Percentiles rank a stretch among this genome's conserved stretches.
Conservation (phyloP, 2,888 invertebrate species). For the Tipula confusa region DNA sequence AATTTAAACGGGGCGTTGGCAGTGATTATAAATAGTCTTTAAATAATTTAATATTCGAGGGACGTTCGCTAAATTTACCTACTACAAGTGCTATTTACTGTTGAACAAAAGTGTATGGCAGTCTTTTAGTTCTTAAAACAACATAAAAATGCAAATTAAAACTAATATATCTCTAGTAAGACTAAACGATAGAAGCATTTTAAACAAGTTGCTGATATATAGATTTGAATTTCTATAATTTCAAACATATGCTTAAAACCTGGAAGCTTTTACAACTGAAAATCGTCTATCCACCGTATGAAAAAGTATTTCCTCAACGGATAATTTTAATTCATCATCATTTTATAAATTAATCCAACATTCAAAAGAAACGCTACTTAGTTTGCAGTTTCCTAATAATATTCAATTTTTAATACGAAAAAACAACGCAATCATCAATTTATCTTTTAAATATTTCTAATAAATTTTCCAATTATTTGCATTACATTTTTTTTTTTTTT, state of each 20-base stretch:
- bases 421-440: neutral
- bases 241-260: too few species aligned
- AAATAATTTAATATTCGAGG: neutral
- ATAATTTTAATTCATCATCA: neutral
- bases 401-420: neutral
- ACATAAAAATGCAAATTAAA: neutral
- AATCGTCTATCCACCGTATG: neutral
- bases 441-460: neutral
- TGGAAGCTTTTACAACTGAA: neutral
- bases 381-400: neutral
- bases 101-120: neutral
- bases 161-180: neutral
- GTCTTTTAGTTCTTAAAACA: neutral
- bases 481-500: neutral
- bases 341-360: neutral
- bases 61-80: neutral
- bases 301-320: neutral
- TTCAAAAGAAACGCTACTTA: neutral
- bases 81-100: neutral
- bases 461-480: neutral
- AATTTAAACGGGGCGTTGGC: neutral
- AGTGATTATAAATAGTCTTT: neutral
- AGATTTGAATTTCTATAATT: too few species aligned
- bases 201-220: too few species aligned
- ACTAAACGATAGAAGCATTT: too few species aligned